Base-by-base conservation (phyloP, 30 jellyfish, hydroid and myxozoan species). In the Hydractinia echinata region DNA sequence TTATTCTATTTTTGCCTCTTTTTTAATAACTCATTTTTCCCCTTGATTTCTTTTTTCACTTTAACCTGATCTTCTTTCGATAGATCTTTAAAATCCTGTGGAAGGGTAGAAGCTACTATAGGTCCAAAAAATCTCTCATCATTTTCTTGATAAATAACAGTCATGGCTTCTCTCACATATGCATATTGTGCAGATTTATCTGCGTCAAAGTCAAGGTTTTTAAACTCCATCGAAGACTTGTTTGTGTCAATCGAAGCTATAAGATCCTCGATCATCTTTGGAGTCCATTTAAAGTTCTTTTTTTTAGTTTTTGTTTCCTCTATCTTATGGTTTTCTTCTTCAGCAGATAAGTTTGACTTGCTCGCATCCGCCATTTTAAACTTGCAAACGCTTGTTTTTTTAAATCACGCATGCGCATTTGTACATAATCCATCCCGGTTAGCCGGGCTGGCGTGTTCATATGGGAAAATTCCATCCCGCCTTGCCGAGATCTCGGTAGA, bases 191-290 rank as follows among this genome's bases (percentile, higher is more conserved):
- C 52, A 70, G 92, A 82, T 84, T 84, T 74, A 51, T 84, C 92
- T 18, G 81, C 94, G 78, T 85, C 94, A 69, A 85, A 85, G 79
- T 85, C 89, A 5, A 77, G 6, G 71, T 77, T 85, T 85, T 77
- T 77, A 79, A n/a, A 85, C 69, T 77, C 94, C 88, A 85, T 85
- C 72, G 21, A 55, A 53, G 82, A 66, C 20, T 85, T 67, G 55
- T 77, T 76, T n/a, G n/a, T 67, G 54, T 55, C 68, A 76, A 77
- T 79, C 18, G 83, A 61, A 5, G 88, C 67, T 16, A 77, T 76
- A 54, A 85, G 84, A 64, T 4, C 16, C 9, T 85, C 89, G 19
- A 78, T 80, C 89, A 85, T 85, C 18, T 76, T 80, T 49, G 68
- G 76, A 20, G 61, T 85, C 89, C 89, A 66, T 55, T 80, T 55